phyloP scores from a whole-genome alignment of 2,888 invertebrate species.

The Poecilobothrus nobilitatus region DNA sequence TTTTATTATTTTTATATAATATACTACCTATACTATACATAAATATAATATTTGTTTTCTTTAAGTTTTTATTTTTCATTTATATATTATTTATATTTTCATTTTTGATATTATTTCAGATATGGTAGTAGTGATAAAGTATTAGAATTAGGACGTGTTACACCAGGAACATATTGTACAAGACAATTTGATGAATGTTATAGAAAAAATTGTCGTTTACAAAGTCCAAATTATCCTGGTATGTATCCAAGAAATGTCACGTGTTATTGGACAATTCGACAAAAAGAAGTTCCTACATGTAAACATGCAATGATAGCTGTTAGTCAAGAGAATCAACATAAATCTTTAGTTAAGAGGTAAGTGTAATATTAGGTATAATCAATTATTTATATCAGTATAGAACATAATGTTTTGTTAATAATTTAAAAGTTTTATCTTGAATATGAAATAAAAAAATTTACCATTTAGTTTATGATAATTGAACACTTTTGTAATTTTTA shows the following conservation, averaged over 20 bases:
- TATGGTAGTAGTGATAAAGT: slow-evolving; percentile 69
- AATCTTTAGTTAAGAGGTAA: slow-evolving; percentile 41
- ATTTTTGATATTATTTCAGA: slow-evolving; percentile 34
- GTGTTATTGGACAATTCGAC: slow-evolving; percentile 79
- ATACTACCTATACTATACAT: too few relatives aligned
- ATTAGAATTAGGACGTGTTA: slow-evolving; percentile 73
- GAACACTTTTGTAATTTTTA: too few relatives aligned
- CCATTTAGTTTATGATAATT: too few relatives aligned
- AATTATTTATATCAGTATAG: not conserved
- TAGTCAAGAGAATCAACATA: slow-evolving; percentile 63
- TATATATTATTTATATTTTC: not conserved
- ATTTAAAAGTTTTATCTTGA: not conserved
- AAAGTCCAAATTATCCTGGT: slow-evolving; percentile 86
- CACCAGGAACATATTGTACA: slow-evolving; percentile 76
- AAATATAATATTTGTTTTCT: not conserved
- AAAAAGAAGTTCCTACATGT: slow-evolving; percentile 77
- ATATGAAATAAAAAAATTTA: too few relatives aligned
- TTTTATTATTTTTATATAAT: too few relatives aligned
- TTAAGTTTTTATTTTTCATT: slow-evolving; percentile 1
- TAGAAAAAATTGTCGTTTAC: slow-evolving; percentile 73
- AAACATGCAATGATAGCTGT: slow-evolving; percentile 88
- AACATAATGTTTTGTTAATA: slow-evolving; percentile 7
- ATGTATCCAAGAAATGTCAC: slow-evolving; percentile 75
- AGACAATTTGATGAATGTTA: slow-evolving; percentile 79
- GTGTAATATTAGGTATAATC: slow-evolving; percentile 16